Conservation (phyloP, 1,140 invertebrate species). For the Thrips palmi region DNA sequence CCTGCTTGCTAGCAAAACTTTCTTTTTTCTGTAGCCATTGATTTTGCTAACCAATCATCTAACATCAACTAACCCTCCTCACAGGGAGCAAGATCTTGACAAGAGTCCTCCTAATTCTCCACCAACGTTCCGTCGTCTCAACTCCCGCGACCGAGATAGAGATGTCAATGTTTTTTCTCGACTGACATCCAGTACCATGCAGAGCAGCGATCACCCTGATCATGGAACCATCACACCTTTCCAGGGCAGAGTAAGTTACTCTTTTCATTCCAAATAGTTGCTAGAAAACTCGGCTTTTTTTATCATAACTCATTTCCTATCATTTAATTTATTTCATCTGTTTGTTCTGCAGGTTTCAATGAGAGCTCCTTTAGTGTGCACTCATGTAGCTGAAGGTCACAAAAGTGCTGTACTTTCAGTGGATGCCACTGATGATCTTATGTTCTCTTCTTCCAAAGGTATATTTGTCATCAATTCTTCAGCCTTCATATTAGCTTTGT, state of each 20-base stretch:
- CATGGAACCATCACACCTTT: conserved; percentile 46
- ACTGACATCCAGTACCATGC: conserved; percentile 43
- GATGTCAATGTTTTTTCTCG: conserved; percentile 71
- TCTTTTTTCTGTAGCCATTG: too few relatives aligned
- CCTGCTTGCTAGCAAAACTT: too few relatives aligned
- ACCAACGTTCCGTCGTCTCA: conserved; percentile 35
- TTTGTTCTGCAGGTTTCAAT: conserved; percentile 24
- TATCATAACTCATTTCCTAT: conserved; percentile 11
- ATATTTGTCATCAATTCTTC: conserved; percentile 12
- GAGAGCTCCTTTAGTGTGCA: conserved; percentile 48
- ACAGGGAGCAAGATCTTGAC: conserved; percentile 31
- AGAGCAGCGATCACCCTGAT: conserved; percentile 29
- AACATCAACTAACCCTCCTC: too few relatives aligned
- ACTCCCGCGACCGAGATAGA: too few relatives aligned
- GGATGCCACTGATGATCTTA: conserved; percentile 46
- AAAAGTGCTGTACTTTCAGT: conserved; percentile 62
- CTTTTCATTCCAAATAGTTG: not conserved
- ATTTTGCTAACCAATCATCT: too few relatives aligned
- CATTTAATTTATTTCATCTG: conserved; percentile 13
- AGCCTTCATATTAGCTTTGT: not conserved
- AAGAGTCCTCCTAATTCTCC: conserved; percentile 43
- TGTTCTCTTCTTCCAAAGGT: conserved; percentile 70
- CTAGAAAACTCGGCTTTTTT: conserved; percentile 2
- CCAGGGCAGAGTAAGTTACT: conserved; percentile 33
- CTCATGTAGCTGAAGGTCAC: conserved; percentile 67